Conservation (phyloP, 2,888 invertebrate species). For the Caenorhabditis sp. region DNA sequence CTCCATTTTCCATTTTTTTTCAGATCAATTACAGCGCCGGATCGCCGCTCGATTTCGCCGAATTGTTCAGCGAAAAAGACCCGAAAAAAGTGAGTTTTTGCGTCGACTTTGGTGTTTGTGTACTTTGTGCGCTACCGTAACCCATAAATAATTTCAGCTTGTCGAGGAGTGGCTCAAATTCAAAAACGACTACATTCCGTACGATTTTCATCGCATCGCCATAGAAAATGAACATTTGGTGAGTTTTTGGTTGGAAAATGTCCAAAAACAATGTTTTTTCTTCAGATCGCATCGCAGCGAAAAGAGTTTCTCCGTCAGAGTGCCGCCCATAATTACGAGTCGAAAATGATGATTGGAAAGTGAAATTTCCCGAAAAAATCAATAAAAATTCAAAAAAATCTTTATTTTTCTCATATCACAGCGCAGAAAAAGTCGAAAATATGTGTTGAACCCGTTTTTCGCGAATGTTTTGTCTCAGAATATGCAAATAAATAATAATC, state of each 20-base stretch:
- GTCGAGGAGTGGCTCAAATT: conserved; percentile 23
- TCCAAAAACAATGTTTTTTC: neutral
- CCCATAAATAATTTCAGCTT: conserved; percentile 13
- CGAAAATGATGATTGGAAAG: neutral
- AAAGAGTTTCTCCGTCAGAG: conserved; percentile 25
- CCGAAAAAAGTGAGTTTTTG: conserved; percentile 9
- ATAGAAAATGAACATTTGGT: conserved; percentile 22
- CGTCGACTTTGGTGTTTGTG: neutral
- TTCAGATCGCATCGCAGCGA: conserved; percentile 2
- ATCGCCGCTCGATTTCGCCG: conserved; percentile 32
- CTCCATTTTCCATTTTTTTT: neutral
- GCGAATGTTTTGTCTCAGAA: too few species aligned
- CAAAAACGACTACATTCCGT: conserved; percentile 16
- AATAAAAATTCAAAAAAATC: neutral
- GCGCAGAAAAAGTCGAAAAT: neutral
- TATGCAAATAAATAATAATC: neutral
- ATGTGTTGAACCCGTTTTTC: too few species aligned
- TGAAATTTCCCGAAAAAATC: neutral
- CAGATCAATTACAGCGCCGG: conserved; percentile 24
- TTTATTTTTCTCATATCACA: neutral
- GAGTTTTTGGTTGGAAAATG: neutral
- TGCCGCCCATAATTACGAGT: conserved; percentile 5
- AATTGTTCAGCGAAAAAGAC: conserved; percentile 26
- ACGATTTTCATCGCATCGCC: conserved; percentile 31
- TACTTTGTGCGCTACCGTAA: neutral